phyloP scores from a whole-genome alignment of 2,888 invertebrate genomes.

The Gnatocerus cornutus region DNA sequence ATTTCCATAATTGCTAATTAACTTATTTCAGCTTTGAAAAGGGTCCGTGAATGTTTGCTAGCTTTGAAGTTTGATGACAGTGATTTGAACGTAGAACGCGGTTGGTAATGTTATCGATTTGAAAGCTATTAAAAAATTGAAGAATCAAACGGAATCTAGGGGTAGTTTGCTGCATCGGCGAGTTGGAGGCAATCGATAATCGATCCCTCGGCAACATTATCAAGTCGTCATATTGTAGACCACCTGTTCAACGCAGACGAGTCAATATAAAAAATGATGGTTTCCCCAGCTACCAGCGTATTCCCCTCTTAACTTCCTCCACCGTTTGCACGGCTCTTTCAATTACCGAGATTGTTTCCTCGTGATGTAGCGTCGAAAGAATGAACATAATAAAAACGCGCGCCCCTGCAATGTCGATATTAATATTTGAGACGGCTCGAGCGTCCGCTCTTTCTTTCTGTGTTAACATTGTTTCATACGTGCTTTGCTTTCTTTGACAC shows the following conservation, averaged over 20 bases:
- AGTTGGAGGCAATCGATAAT: conserved; percentile 28
- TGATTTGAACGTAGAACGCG: conserved; percentile 7
- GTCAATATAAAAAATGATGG: conserved; percentile 31
- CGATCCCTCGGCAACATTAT: conserved; percentile 31
- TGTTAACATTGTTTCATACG: conserved; percentile 40
- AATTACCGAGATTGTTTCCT: conserved; percentile 43
- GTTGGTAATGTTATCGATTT: not conserved
- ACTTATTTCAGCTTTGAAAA: not conserved
- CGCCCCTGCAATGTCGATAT: conserved; percentile 37
- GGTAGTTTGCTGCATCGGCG: conserved; percentile 8
- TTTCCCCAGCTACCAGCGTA: conserved; percentile 21
- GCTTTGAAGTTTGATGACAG: conserved; percentile 1
- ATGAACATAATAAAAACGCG: conserved; percentile 41
- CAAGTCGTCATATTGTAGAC: conserved; percentile 38
- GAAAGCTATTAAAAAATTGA: conserved; percentile 11
- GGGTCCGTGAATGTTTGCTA: not conserved
- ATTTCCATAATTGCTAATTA: no score
- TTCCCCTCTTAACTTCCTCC: conserved; percentile 6
- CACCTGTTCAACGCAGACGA: conserved; percentile 35
- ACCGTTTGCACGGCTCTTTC: conserved; percentile 28
- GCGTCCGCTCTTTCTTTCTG: conserved; percentile 22
- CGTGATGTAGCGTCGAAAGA: conserved; percentile 30
- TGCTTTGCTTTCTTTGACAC: conserved; percentile 32
- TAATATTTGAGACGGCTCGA: conserved; percentile 41
- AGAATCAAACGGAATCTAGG: conserved; percentile 11